A percentile compares a stretch with the other conserved stretches of the same genome.
phyloP scores from a whole-genome alignment of 2,797 vertebrate genomes.

The Acipenser transmontanus region DNA sequence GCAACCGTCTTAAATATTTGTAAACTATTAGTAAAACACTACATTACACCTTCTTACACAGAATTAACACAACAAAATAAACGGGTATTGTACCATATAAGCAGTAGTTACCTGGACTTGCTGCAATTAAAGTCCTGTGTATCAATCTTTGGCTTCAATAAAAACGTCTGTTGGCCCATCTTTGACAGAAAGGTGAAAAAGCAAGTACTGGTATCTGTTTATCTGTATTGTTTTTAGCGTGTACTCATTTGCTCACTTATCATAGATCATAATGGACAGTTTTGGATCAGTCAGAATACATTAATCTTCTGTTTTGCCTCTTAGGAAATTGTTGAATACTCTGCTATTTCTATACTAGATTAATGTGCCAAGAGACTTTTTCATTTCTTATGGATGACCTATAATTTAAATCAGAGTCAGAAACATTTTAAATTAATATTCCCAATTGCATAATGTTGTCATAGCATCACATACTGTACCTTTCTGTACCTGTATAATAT shows the following conservation, averaged over 20 bases:
- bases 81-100: not conserved
- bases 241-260: not conserved
- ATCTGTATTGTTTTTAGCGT: not conserved
- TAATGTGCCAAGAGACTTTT: conserved; percentile 31
- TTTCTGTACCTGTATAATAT: not conserved
- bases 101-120: not conserved
- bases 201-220: not conserved
- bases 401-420: conserved; percentile 34
- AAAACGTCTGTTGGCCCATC: not conserved
- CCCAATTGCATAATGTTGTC: conserved; percentile 35
- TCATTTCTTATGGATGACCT: conserved; percentile 30
- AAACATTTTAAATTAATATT: conserved; percentile 42
- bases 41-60: no score
- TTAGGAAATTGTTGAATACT: conserved; percentile 26
- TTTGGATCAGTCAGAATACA: conserved; percentile 30
- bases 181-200: not conserved
- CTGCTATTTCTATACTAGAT: conserved; percentile 25
- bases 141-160: not conserved
- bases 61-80: not conserved
- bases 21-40: no score
- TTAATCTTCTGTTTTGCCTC: conserved; percentile 29
- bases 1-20: no score
- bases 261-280: conserved; percentile 28
- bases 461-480: conserved; percentile 11
- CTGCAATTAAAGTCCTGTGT: not conserved